Conservation (phyloP, 2,113 vertebrate genomes). For the Camelus bactrianus region DNA sequence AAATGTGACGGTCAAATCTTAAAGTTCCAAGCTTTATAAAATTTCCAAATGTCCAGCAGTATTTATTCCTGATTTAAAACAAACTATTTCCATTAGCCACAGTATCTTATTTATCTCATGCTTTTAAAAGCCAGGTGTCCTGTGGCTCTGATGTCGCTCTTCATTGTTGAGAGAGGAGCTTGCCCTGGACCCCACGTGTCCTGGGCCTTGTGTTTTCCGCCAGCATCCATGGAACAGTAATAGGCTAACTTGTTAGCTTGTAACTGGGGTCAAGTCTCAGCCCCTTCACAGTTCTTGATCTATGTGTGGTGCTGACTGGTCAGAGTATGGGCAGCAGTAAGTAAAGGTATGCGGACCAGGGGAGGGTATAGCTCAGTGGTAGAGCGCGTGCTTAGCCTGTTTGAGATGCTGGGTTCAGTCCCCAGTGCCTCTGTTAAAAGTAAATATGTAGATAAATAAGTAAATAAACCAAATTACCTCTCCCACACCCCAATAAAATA, state of each 20-base stretch:
- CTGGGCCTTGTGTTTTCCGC: not conserved
- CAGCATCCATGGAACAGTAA: too few relatives aligned
- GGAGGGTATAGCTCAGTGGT: too few relatives aligned
- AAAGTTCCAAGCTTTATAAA: not conserved
- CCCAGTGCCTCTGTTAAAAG: too few relatives aligned
- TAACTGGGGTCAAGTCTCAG: too few relatives aligned
- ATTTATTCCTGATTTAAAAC: not conserved
- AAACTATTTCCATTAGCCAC: not conserved
- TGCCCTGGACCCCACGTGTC: fast-evolving
- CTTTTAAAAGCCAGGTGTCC: not conserved
- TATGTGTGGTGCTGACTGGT: fast-evolving
- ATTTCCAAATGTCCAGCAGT: not conserved
- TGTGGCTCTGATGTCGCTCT: not conserved
- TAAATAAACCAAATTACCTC: too few relatives aligned
- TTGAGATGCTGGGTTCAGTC: too few relatives aligned
- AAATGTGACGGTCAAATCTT: not conserved
- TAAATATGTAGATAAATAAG: too few relatives aligned
- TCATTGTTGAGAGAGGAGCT: not conserved
- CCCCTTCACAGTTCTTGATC: too few relatives aligned
- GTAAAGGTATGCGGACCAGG: not conserved
- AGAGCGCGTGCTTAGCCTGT: too few relatives aligned
- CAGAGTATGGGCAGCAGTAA: not conserved
- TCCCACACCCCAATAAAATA: too few relatives aligned
- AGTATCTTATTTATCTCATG: not conserved
- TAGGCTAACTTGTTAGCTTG: too few relatives aligned